Conservation (phyloP, 92 coral and sea anemone species). For the Palythoa heliodiscus region DNA sequence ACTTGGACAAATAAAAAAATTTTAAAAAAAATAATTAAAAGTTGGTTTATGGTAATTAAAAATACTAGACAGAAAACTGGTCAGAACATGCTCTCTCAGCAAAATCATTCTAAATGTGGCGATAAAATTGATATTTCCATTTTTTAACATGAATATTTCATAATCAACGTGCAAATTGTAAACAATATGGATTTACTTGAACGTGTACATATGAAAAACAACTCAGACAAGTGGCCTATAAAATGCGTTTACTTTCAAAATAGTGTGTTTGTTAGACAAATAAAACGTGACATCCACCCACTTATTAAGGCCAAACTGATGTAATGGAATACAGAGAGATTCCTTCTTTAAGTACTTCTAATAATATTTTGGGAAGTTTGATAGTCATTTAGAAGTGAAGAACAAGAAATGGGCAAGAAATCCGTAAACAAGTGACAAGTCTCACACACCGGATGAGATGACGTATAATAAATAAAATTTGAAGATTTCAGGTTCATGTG, state of each 20-base stretch:
- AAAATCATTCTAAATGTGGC: background rate
- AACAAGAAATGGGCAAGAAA: background rate
- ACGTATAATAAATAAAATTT: background rate
- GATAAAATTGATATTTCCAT: too few relatives aligned
- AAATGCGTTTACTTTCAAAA: background rate
- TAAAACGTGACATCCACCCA: background rate
- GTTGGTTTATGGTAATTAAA: background rate
- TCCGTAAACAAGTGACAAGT: background rate
- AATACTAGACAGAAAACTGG: background rate
- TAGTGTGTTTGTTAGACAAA: background rate
- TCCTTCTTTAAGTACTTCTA: background rate
- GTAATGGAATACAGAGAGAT: background rate
- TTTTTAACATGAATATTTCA: background rate
- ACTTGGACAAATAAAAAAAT: background rate
- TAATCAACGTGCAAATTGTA: background rate
- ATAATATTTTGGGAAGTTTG: background rate
- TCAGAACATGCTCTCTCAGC: background rate
- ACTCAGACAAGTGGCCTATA: background rate
- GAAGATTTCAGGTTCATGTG: background rate
- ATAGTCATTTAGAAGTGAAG: background rate
- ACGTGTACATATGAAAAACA: background rate
- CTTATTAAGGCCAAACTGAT: background rate
- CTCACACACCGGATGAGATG: background rate
- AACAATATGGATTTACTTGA: conserved; percentile 1
- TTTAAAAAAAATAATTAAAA: too few relatives aligned